Evolutionary conservation across 2,888 invertebrate genomes (phyloP), one percentile per base, ranked within the genome.

Genomic region (Enchytraeus crypticus): DNA sequence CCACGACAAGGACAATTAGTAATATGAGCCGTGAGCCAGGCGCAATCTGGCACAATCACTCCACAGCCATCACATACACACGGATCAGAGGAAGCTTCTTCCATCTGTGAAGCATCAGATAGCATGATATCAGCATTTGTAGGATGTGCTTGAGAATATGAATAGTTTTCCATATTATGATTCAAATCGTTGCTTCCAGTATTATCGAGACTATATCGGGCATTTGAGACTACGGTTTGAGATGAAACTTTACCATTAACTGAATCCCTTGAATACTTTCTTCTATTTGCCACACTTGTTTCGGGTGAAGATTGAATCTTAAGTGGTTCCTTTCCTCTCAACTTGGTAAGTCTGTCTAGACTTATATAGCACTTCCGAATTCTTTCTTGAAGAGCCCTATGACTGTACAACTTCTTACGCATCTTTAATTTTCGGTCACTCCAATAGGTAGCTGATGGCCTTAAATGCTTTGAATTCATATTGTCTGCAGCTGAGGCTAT

Each of bases 61-160:
- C 61, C 61, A 23, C 61, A 61, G 8, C 61, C 61, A 30, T 61
- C 61, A 29, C 61, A 61, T 4, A 61, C 61, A 45, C 61, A 61
- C 21, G 57, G 61, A 23, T 21, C 53, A 29, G 32, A 23, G 8
- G 30, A 1, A 2, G 23, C 54, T 8, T 4, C 54, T 54, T 54
- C 55, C 55, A 33, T 32, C 49, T 8, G 5, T 11, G 49, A 49
- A 14, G 38, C 38, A n/a, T n/a, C n/a, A n/a, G n/a, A n/a, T n/a
- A n/a, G n/a, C n/a, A n/a, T n/a, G 18, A 38, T 38, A 18, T 8
- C 18, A 14, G 38, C 38, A 38, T 18, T 18, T 14, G 8, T 38
- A 18, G 38, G 11, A 38, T 8, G 11, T 14, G 38, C 38, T 18
- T 38, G 11, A 38, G 11, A 14, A 18, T 38, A 8, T 18, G 38